Conservation (phyloP, 2,888 invertebrate species). For the Panorpa germanica region DNA sequence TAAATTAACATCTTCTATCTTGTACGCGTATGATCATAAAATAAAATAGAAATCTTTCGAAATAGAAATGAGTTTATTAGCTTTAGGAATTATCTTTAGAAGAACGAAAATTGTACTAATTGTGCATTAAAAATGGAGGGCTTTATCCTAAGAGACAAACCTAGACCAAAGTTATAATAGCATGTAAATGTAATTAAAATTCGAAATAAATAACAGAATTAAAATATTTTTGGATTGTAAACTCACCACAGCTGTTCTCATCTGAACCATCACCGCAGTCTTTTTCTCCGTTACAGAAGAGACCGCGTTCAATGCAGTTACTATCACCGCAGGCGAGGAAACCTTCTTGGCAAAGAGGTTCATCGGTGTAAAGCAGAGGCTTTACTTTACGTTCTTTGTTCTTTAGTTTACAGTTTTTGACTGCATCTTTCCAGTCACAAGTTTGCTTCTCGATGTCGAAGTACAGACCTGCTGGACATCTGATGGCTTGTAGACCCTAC, state of each 20-base stretch:
- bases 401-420: constrained; percentile 83
- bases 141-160: no score
- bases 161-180: no score
- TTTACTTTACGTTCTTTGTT: constrained; percentile 77
- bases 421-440: constrained; percentile 85
- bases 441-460: constrained; percentile 92
- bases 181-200: no score
- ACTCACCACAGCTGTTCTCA: constrained; percentile 79
- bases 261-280: constrained; percentile 80
- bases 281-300: constrained; percentile 85
- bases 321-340: constrained; percentile 76
- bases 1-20: no score
- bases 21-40: no score
- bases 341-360: constrained; percentile 75
- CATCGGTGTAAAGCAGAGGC: constrained; percentile 73
- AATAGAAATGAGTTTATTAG: no score
- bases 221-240: no score
- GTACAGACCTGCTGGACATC: constrained; percentile 80
- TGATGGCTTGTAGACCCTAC: constrained; percentile 79
- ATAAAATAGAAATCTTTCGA: no score
- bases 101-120: no score
- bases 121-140: no score
- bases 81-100: no score
- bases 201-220: no score
- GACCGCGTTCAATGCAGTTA: constrained; percentile 69